Evolutionary conservation across 2,113 vertebrate species (phyloP).

Genomic region (Oriolus oriolus): DNA sequence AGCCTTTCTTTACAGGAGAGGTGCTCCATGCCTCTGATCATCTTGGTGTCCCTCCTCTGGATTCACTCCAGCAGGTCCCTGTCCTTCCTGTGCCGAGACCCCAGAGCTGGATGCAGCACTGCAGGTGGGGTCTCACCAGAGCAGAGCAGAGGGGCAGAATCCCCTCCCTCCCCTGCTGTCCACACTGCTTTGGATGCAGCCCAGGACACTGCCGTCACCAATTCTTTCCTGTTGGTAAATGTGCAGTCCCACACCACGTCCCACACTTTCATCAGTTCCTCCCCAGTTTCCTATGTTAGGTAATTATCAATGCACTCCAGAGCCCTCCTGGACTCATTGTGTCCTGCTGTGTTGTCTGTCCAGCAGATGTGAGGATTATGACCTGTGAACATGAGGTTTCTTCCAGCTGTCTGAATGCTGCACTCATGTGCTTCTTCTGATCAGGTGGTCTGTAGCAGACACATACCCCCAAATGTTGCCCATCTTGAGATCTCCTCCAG

Average conservation of each 20-base stretch:
- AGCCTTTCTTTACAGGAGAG: background rate
- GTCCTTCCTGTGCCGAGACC: background rate
- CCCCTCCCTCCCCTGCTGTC: background rate
- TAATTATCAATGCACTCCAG: background rate
- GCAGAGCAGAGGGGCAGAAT: background rate
- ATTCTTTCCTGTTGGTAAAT: background rate
- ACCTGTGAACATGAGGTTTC: background rate
- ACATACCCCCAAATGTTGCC: background rate
- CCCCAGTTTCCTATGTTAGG: background rate
- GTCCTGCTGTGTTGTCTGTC: background rate
- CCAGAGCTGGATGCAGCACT: background rate
- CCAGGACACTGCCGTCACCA: background rate
- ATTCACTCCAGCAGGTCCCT: fast-evolving
- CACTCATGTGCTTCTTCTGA: background rate
- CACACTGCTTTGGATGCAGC: background rate
- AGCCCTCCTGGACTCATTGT: background rate
- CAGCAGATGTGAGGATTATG: background rate
- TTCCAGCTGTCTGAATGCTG: background rate
- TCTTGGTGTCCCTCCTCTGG: background rate
- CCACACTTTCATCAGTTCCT: background rate
- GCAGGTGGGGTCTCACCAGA: background rate
- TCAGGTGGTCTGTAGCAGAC: background rate
- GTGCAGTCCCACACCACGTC: background rate
- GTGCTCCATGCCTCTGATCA: background rate
- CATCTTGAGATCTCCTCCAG: background rate